A percentile compares a stretch with the other conserved stretches of the same genome.
Evolutionary conservation across 2,888 invertebrate species (phyloP).

Genomic region (Leptinotarsa juncta): DNA sequence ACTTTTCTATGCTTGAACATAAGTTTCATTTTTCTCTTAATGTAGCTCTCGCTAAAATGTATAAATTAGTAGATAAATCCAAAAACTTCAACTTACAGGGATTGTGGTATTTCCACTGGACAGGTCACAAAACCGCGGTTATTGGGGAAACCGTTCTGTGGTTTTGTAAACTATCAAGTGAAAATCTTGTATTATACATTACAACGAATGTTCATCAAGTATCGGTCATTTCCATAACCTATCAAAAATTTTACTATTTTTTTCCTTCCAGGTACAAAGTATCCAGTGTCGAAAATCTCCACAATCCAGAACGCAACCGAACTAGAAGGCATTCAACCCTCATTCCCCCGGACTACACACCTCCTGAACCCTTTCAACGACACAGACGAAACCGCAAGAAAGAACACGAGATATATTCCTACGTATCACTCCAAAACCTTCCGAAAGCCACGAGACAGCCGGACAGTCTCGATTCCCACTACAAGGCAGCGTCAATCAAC

Average conservation of each 20-base stretch:
- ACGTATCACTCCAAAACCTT: slow-evolving; percentile 42
- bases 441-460: slow-evolving; percentile 54
- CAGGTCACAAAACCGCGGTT: too few relatives aligned
- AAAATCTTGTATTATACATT: too few relatives aligned
- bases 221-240: background rate
- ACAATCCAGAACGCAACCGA: slow-evolving; percentile 42
- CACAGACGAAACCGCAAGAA: slow-evolving; percentile 36
- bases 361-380: slow-evolving; percentile 39
- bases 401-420: slow-evolving; percentile 39
- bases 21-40: too few relatives aligned
- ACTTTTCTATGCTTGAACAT: too few relatives aligned
- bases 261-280: slow-evolving; percentile 54
- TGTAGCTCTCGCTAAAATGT: too few relatives aligned
- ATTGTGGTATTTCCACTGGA: too few relatives aligned
- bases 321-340: slow-evolving; percentile 39
- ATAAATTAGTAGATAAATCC: too few relatives aligned
- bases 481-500: slow-evolving; percentile 70
- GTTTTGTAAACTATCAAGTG: too few relatives aligned
- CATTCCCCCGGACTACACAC: slow-evolving; percentile 30
- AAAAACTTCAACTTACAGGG: too few relatives aligned
- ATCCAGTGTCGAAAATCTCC: slow-evolving; percentile 54
- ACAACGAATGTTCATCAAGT: too few relatives aligned
- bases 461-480: slow-evolving; percentile 72
- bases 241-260: background rate
- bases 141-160: too few relatives aligned